Conservation (phyloP, 2,888 invertebrate genomes). For the Pseudeuparius sepicola region DNA sequence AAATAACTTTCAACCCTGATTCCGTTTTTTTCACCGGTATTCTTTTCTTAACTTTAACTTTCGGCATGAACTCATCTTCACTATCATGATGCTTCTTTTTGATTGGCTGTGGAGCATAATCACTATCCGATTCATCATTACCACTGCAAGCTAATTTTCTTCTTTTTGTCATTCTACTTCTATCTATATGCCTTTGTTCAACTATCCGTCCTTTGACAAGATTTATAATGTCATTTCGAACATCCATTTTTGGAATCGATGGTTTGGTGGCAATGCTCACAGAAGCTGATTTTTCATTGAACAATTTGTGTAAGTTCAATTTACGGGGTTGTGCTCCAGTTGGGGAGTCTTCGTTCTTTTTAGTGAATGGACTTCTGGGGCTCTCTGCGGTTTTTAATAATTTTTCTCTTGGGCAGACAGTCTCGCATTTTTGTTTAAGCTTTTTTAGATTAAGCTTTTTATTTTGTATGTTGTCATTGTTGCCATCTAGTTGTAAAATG, state of each 20-base stretch:
- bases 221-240: constrained; percentile 43
- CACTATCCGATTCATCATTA: constrained; percentile 39
- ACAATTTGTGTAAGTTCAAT: constrained; percentile 22
- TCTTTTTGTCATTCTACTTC: constrained; percentile 38
- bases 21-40: constrained; percentile 25
- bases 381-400: constrained; percentile 5
- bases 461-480: constrained; percentile 20
- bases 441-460: constrained; percentile 30
- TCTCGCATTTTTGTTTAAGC: constrained; percentile 25
- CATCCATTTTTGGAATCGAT: no score
- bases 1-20: constrained; percentile 13
- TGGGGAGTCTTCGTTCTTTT: constrained; percentile 16
- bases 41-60: constrained; percentile 33
- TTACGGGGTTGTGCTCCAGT: constrained; percentile 10
- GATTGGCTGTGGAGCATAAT: constrained; percentile 40
- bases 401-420: constrained; percentile 29
- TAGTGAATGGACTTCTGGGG: constrained; percentile 16
- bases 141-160: constrained; percentile 30
- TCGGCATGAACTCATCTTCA: constrained; percentile 32
- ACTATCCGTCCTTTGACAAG: constrained; percentile 44
- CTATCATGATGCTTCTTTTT: constrained; percentile 31
- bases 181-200: constrained; percentile 39
- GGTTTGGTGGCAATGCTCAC: constrained; percentile 15
- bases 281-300: constrained; percentile 8
- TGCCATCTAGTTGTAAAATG: constrained; percentile 25